Evolutionary conservation across 1,140 invertebrate species (phyloP).

Genomic region (Scaptomyza pallida): DNA sequence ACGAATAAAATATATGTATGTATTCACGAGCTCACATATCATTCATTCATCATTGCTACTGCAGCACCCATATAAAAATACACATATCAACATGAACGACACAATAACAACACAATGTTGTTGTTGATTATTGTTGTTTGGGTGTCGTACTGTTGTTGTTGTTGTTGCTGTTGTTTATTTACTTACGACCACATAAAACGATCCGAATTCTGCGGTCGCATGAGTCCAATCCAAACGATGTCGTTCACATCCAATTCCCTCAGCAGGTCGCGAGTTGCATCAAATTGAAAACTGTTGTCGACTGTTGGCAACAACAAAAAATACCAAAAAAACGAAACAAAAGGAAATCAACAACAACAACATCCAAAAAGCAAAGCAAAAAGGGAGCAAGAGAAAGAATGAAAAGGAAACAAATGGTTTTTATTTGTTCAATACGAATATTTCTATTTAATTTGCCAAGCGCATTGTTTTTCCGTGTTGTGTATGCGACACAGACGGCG

Average conservation of each 20-base stretch:
- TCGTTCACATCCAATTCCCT: conserved; percentile 90
- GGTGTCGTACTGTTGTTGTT: conserved; percentile 2
- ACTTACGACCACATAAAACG: conserved; percentile 91
- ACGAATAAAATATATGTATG: background rate
- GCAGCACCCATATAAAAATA: conserved; percentile 24
- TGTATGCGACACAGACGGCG: conserved; percentile 9
- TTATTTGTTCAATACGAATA: conserved; percentile 69
- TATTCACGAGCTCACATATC: conserved; percentile 9
- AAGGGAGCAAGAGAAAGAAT: conserved; percentile 3
- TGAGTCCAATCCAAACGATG: conserved; percentile 90
- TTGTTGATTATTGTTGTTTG: conserved; percentile 20
- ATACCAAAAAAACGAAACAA: conserved; percentile 20
- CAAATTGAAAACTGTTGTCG: conserved; percentile 89
- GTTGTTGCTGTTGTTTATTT: conserved; percentile 36
- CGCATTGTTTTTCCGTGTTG: conserved; percentile 51
- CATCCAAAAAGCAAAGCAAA: background rate
- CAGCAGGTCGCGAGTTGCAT: conserved; percentile 89
- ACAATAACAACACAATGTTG: conserved; percentile 59
- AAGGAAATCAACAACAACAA: conserved; percentile 12
- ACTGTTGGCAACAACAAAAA: conserved; percentile 84
- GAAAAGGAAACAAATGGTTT: conserved; percentile 63
- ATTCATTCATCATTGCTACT: conserved; percentile 4
- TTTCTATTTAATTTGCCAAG: conserved; percentile 66
- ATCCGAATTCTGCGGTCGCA: conserved; percentile 87
- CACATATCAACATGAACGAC: conserved; percentile 54